phyloP scores from a whole-genome alignment of 1,140 invertebrate genomes.

The Stegodyphus dumicola region DNA sequence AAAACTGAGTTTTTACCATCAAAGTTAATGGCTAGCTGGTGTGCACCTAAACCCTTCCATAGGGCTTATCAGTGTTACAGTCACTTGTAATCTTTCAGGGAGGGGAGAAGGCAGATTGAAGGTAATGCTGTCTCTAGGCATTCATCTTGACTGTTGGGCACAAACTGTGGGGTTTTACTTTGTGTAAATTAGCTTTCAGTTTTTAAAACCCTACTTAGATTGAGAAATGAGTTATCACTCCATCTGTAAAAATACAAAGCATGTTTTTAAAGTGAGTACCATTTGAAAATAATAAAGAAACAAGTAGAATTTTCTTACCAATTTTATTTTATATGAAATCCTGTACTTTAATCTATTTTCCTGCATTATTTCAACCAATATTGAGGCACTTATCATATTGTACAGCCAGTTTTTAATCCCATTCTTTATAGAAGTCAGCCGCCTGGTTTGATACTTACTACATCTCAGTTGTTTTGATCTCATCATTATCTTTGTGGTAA shows the following conservation, averaged over 20 bases:
- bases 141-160: too few species aligned
- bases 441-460: not conserved
- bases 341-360: not conserved
- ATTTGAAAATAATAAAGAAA: not conserved
- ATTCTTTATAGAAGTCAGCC: not conserved
- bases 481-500: not conserved
- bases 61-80: too few species aligned
- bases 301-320: not conserved
- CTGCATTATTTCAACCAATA: not conserved
- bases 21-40: too few species aligned
- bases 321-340: not conserved
- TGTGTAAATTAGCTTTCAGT: too few species aligned
- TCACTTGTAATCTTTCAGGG: too few species aligned
- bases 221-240: too few species aligned
- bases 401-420: not conserved
- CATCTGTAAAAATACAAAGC: not conserved
- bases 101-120: too few species aligned
- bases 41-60: too few species aligned
- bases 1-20: too few species aligned
- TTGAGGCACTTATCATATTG: not conserved
- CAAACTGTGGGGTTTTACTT: too few species aligned
- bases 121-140: too few species aligned
- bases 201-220: too few species aligned
- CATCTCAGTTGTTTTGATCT: not conserved
- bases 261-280: not conserved